These are phyloP conservation scores for Beris morrisii DNA, from an alignment of 2,888 invertebrate genomes.

Conservation along the genomic window DNA sequence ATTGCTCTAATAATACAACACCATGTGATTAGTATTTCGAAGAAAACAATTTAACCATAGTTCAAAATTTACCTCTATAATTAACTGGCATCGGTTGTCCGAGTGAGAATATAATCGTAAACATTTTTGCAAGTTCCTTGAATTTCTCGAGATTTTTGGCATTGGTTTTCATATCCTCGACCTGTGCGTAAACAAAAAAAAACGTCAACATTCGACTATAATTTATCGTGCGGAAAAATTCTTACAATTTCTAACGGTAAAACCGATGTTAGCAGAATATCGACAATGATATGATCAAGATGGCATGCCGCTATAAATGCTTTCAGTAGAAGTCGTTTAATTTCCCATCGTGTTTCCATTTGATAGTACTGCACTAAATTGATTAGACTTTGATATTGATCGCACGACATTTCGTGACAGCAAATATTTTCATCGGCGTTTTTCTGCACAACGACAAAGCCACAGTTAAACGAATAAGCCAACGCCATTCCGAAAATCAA, in stretches of 20 bases:
- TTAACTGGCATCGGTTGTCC: conserved; percentile 87
- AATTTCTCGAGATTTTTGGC: conserved; percentile 76
- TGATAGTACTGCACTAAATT: conserved; percentile 92
- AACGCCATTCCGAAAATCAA: conserved; percentile 9
- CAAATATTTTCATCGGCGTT: conserved; percentile 90
- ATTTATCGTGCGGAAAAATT: conserved; percentile 60
- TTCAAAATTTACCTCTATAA: conserved; percentile 75
- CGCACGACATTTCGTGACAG: conserved; percentile 78
- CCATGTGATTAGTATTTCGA: conserved; percentile 5
- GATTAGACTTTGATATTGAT: conserved; percentile 81
- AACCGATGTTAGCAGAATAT: conserved; percentile 82
- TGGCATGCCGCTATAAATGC: conserved; percentile 88
- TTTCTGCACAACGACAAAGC: conserved; percentile 62
- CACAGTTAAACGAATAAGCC: conserved; percentile 2
- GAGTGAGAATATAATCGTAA: conserved; percentile 88
- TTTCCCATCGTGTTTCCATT: conserved; percentile 90
- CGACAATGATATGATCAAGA: conserved; percentile 77
- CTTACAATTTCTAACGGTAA: conserved; percentile 89
- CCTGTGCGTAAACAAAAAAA: conserved; percentile 54
- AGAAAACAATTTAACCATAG: neutral
- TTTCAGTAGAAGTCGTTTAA: conserved; percentile 78
- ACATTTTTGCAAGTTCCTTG: conserved; percentile 77
- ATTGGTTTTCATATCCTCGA: conserved; percentile 74
- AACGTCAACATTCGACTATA: conserved; percentile 56
- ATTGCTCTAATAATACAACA: conserved; percentile 65